Conservation (phyloP, 1,140 invertebrate genomes). For the Camponotus vicinus region DNA sequence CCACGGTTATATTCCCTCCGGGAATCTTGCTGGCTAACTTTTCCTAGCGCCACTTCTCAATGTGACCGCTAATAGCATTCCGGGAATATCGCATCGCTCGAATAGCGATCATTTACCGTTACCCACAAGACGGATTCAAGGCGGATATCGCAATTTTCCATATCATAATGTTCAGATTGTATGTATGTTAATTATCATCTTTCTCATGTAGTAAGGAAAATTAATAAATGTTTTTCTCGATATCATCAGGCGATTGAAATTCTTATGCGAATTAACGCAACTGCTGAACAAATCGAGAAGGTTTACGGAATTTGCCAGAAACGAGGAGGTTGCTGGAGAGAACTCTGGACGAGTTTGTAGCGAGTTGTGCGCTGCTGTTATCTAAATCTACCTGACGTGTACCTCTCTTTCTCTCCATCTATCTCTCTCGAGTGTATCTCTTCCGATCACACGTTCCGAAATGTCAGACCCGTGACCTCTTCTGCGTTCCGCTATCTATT, state of each 20-base stretch:
- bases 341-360: neutral
- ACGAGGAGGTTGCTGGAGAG: neutral
- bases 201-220: too few relatives aligned
- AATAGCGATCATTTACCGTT: conserved; percentile 12
- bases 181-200: too few relatives aligned
- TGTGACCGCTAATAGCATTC: conserved; percentile 28
- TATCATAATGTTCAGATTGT: too few relatives aligned
- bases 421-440: conserved; percentile 75
- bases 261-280: neutral
- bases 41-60: conserved; percentile 7
- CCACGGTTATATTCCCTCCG: neutral
- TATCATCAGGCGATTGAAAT: too few relatives aligned
- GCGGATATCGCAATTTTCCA: too few relatives aligned
- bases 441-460: conserved; percentile 82
- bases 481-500: conserved; percentile 48
- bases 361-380: conserved; percentile 54
- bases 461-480: conserved; percentile 81
- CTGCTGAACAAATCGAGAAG: neutral
- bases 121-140: too few relatives aligned
- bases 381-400: conserved; percentile 70
- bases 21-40: neutral
- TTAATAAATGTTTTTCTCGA: too few relatives aligned
- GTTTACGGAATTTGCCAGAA: neutral
- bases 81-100: conserved; percentile 8
- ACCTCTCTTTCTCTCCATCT: too few relatives aligned